A percentile compares a stretch with the other conserved stretches of the same genome.
Conservation (phyloP, 1,140 invertebrate species). For the Euwallacea similis region DNA sequence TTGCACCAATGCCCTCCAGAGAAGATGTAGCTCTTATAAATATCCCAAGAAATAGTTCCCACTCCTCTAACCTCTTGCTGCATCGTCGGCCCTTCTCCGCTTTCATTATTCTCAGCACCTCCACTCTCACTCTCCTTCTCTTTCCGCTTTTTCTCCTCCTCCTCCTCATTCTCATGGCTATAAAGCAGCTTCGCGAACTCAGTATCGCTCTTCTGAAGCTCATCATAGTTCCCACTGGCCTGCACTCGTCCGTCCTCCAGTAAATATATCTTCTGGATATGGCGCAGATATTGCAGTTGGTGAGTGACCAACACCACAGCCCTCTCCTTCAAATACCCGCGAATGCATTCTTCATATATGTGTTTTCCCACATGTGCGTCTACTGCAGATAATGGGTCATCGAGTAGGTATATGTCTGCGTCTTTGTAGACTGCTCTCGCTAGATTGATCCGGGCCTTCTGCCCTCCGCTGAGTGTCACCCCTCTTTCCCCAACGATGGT, state of each 20-base stretch:
- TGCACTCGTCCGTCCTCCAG: slow-evolving; percentile 64
- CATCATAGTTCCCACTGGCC: slow-evolving; percentile 63
- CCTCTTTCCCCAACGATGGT: slow-evolving; percentile 83
- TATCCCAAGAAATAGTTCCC: slow-evolving; percentile 59
- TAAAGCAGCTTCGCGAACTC: slow-evolving; percentile 66
- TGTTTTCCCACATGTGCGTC: slow-evolving; percentile 71
- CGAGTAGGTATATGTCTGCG: slow-evolving; percentile 79
- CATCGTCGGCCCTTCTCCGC: slow-evolving; percentile 66
- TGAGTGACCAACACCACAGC: slow-evolving; percentile 82
- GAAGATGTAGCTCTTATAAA: slow-evolving; percentile 64
- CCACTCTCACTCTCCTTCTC: slow-evolving; percentile 18
- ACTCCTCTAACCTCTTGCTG: slow-evolving; percentile 39
- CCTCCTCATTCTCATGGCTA: slow-evolving; percentile 6
- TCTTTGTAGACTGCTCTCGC: slow-evolving; percentile 82
- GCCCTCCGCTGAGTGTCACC: slow-evolving; percentile 85
- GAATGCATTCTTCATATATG: slow-evolving; percentile 69
- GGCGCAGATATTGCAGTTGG: slow-evolving; percentile 82
- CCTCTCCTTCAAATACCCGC: slow-evolving; percentile 61
- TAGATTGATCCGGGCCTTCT: slow-evolving; percentile 85
- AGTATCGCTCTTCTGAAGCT: slow-evolving; percentile 62
- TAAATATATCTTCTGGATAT: slow-evolving; percentile 70
- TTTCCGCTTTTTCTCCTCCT: slow-evolving; percentile 16
- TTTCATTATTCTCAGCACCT: slow-evolving; percentile 22
- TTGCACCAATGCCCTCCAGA: slow-evolving; percentile 60
- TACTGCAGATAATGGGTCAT: slow-evolving; percentile 81